A percentile compares a stretch with the other conserved stretches of the same genome.
phyloP scores from a whole-genome alignment of 1,140 invertebrate genomes.

The Laodelphax striatellus region DNA sequence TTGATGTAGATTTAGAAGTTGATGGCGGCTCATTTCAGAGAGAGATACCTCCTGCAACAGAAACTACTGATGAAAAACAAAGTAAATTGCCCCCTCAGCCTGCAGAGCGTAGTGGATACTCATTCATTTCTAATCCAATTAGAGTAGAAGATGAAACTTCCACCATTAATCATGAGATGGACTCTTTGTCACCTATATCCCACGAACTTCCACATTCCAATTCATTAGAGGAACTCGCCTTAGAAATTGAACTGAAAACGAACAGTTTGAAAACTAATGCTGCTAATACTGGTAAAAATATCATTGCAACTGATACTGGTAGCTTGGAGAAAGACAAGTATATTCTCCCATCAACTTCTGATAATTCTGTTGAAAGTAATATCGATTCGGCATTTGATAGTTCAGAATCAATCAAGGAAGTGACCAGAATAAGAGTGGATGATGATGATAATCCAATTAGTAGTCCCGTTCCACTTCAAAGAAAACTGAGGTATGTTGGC shows the following conservation, averaged over 20 bases:
- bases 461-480: constrained; percentile 1
- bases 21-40: too few species aligned
- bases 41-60: too few species aligned
- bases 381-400: not conserved
- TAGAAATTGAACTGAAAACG: constrained; percentile 23
- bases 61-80: too few species aligned
- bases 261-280: constrained; percentile 10
- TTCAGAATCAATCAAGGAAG: not conserved
- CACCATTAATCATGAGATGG: too few species aligned
- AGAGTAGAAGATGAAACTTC: constrained; percentile 5
- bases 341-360: not conserved
- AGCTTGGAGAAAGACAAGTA: not conserved
- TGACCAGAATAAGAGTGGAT: not conserved
- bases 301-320: not conserved
- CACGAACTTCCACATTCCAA: constrained; percentile 12
- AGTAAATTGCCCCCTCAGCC: too few species aligned
- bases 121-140: not conserved
- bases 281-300: not conserved
- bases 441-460: not conserved
- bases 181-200: constrained; percentile 6
- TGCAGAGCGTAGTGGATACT: constrained; percentile 5
- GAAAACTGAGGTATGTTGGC: constrained; percentile 26
- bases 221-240: constrained; percentile 22
- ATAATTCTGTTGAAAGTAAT: not conserved
- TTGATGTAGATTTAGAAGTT: too few species aligned